Evolutionary conservation across 2,888 invertebrate genomes (phyloP), one percentile per base, ranked within the genome.

Genomic region (Euplagia quadripunctaria): DNA sequence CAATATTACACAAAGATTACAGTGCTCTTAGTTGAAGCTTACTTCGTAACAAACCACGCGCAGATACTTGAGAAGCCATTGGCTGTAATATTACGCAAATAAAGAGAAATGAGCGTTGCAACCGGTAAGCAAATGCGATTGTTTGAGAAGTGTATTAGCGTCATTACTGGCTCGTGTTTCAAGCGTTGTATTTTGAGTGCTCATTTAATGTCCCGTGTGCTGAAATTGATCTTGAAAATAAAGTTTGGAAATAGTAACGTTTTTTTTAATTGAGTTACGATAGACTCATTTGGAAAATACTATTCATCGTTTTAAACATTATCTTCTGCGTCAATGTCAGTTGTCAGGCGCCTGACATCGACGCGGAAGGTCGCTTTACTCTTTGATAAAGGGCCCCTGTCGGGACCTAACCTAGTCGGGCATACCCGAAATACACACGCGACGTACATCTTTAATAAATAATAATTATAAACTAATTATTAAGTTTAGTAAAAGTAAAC

Each of bases 81-180:
- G 6, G 43, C 43, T 46, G 43, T n/a, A 12, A 43, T 61, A 63
- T 69, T 69, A 64, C 63, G 63, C 42, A 70, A 51, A 64, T 64
- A 63, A 41, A 51, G 58, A 7, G 46, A 42, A 63, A 64, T 42
- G 64, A 64, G 52, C 31, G n/a, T 64, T 31, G 67, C 49, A 2
- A 16, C 42, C 14, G 41, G 9, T 43, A 63, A 70, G 49, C 43
- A 52, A 70, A 70, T 70, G 52, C 8, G 20, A 55, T 64, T 55
- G 64, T 70, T 70, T 70, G 70, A 14, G 11, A 8, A 52, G 52
- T 64, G 52, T 64, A 70, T 70, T 70, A 70, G n/a, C 64, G 63
- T 70, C 51, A 41, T 41, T 14, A 52, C 64, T 42, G 12, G 16
- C 52, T 64, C 70, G n/a, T 31, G 70, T 9, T 61, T 58, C 43